Base-by-base conservation (phyloP, 2,797 vertebrate genomes). In the Channa striata region DNA sequence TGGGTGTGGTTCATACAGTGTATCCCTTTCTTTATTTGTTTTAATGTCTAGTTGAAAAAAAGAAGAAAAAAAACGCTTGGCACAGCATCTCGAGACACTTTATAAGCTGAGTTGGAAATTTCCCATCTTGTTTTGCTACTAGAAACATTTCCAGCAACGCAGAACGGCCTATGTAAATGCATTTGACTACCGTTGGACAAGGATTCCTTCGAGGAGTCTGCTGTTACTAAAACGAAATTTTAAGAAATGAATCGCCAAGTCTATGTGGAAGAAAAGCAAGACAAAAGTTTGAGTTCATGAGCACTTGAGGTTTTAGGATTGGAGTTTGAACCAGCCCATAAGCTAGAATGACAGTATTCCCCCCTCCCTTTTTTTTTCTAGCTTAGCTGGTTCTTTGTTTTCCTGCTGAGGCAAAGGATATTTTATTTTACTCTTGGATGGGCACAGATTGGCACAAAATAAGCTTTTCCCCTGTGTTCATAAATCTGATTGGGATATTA, bases 321-420 rank as follows among this genome's bases (percentile, higher is more conserved):
- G 73, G 87, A 89, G 85, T 87, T 86, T 85, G 80, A 85, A 88
- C 74, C 62, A 85, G 76, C 77, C 67, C 66, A 72, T 70, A 77
- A 89, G 74, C 79, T 87, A 82, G 62, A 87, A 59, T 48, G 68
- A 84, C 86, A 88, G 85, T 90, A 87, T 91, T 91, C n/a, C n/a
- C n/a, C n/a, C n/a, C n/a, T 86, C 71, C 68, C 19, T 1, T 10
- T 70, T 52, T 74, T 69, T 59, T 59, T 54, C 37, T 81, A 80
- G 78, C 72, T 89, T 74, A 78, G 72, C 39, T 78, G 78, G 63
- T 77, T 80, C 59, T 74, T 74, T 39, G 51, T 78, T 87, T 75
- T 78, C 71, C 77, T 82, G 79, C 68, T 68, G 70, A 81, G n/a
- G n/a, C n/a, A n/a, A 71, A 88, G 61, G 66, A 86, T 83, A 81